Conservation (phyloP, 2,113 vertebrate species). For the Myanophis thanlyinensis region DNA sequence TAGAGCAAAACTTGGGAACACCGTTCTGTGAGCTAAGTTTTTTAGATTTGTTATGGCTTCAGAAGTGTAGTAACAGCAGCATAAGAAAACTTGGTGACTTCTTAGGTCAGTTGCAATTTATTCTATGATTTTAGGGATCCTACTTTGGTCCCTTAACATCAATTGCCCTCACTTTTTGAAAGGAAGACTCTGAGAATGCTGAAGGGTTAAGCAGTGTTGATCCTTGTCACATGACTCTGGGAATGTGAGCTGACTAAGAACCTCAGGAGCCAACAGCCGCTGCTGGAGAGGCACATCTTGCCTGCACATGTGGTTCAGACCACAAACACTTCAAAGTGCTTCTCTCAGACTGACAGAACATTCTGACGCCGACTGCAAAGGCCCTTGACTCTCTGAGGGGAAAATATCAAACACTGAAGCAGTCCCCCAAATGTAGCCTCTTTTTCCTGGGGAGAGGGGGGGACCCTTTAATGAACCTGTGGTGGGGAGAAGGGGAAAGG, state of each 20-base stretch:
- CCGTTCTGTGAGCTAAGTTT: fast-evolving
- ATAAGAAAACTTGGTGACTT: not conserved
- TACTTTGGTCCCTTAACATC: not conserved
- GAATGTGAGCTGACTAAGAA: conserved; percentile 72
- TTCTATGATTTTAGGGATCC: not conserved
- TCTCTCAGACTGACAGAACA: conserved; percentile 91
- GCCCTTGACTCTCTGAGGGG: conserved; percentile 94
- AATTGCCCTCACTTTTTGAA: not conserved
- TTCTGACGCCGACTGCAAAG: conserved; percentile 98
- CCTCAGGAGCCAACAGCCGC: conserved; percentile 50
- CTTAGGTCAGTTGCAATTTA: not conserved
- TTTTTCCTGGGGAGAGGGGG: conserved; percentile 43
- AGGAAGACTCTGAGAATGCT: not conserved
- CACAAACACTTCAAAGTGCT: conserved; percentile 97
- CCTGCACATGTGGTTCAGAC: conserved; percentile 95
- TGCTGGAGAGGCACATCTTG: conserved; percentile 86
- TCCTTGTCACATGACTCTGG: conserved; percentile 93
- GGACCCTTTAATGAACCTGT: conserved; percentile 72
- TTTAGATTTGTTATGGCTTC: not conserved
- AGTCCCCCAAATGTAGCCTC: conserved; percentile 63
- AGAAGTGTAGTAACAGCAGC: fast-evolving
- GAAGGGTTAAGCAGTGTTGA: conserved; percentile 86
- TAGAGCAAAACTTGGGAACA: not conserved
- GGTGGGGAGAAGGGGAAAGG: conserved; percentile 40
- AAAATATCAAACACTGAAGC: conserved; percentile 89